Base-by-base conservation (phyloP, 1,140 invertebrate species). In the Philaenus spumarius region DNA sequence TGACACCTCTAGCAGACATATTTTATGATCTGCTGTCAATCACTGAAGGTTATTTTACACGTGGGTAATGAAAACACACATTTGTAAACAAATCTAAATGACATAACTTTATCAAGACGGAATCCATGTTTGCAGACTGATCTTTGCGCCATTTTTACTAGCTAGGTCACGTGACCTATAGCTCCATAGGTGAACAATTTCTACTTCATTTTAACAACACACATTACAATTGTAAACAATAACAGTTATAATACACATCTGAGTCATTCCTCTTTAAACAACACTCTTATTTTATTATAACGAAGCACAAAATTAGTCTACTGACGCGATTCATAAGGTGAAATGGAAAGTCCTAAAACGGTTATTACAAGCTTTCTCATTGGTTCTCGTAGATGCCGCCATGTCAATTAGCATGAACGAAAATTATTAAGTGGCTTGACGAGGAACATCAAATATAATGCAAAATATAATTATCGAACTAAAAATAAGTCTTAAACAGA, bases 1-100 rank as follows among this genome's bases (percentile, higher is more conserved):
- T 92, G 62, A 83, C 81, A 65, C 89, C 88, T 75, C 90, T 83
- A 65, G 87, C 84, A 66, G 87, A 86, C 89, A 92, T 92, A 72
- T 68, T 82, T 69, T 45, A 54, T 37, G 60, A 61, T 64, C 66
- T 66, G 64, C 69, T 73, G 65, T 72, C 72, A 71, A 69, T 70
- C 66, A 70, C 61, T 64, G 63, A 52, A 62, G 35, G 58, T 60
- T 62, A 68, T 42, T 45, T 65, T 71, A 68, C 70, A 76, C 72
- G 71, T 73, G 72, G 70, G 67, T 61, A 68, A 74, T 72, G 72
- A 72, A 75, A 76, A 75, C 73, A 75, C 73, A 72, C 73, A 68
- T 68, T 77, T 79, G 78, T 81, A 78, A 80, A 81, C 79, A 81
- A 81, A 80, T 75, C 75, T 69, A 71, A 77, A 75, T 77, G 77